Evolutionary conservation across 2,888 invertebrate species (phyloP), one percentile per base, ranked within the genome.

Genomic region (Heliconius charithonia): DNA sequence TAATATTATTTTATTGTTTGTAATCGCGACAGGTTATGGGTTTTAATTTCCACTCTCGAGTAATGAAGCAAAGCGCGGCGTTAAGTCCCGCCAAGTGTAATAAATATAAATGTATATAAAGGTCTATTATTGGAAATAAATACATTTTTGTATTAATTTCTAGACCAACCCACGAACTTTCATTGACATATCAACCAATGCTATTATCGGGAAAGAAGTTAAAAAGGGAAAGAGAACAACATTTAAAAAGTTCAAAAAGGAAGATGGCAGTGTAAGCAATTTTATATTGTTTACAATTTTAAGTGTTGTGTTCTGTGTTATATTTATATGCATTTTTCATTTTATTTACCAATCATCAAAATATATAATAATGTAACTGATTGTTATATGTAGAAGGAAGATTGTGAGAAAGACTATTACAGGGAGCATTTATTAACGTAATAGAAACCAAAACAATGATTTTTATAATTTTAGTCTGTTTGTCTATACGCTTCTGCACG

Each of bases 211-310:
- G n/a, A 19, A n/a, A 25, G 73, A 73, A 73, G 62, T 73, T 27
- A 73, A 37, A 41, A 73, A 63, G 37, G 59, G 9, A 13, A 63
- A 59, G 37, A 63, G 62, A 12, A 37, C 62, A 12, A 37, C 62
- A 6, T 73, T 62, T 73, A 73, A 73, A 29, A 73, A 37, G 41
- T 16, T 63, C 41, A 73, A 73, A 73, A 73, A 10, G 27, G 73
- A 73, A 73, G 73, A 73, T 73, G 73, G 73, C 37, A 73, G 62
- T 62, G 73, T 73, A 37, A 73, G 73, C 62, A 73, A 73, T 73
- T 59, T 29, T 25, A 32, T 12, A 62, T 37, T 62, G 73, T 73
- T 73, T 73, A 62, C 37, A 51, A 16, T 25, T 37, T 67, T 65
- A 25, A 19, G 22, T 56, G 4, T 10, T 29, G 56, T 59, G 41